phyloP scores from a whole-genome alignment of 2,113 vertebrate genomes.

The Leiothrix lutea region DNA sequence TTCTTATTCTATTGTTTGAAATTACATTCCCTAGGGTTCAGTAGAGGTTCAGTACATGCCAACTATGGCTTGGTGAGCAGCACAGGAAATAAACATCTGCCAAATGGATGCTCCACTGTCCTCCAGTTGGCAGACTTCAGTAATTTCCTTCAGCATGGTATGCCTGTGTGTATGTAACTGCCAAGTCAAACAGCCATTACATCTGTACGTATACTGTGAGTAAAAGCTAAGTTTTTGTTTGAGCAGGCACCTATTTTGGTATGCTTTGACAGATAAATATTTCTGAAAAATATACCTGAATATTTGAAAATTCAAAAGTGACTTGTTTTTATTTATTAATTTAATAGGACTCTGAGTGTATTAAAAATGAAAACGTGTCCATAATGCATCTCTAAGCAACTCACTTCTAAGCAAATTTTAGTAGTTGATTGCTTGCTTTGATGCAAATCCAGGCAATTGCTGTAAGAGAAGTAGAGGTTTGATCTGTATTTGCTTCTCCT shows the following conservation, averaged over 20 bases:
- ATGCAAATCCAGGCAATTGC: neutral
- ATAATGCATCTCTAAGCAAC: neutral
- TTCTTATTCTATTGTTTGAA: neutral
- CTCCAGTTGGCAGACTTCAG: neutral
- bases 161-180: neutral
- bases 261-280: neutral
- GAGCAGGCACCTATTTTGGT: neutral
- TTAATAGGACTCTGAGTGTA: neutral
- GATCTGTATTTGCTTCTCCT: neutral
- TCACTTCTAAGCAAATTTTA: neutral
- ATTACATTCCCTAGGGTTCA: neutral
- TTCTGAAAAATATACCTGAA: neutral
- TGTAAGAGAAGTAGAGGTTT: neutral
- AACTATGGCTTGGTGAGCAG: neutral
- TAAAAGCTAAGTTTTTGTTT: neutral
- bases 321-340: neutral
- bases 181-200: neutral
- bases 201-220: neutral
- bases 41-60: neutral
- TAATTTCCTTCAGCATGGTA: neutral
- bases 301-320: neutral
- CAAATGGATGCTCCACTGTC: neutral
- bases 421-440: neutral
- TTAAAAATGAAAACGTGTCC: neutral
- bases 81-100: constrained; percentile 32